phyloP scores from a whole-genome alignment of 92 coral and sea anemone genomes.

The Heliopora coerulea region DNA sequence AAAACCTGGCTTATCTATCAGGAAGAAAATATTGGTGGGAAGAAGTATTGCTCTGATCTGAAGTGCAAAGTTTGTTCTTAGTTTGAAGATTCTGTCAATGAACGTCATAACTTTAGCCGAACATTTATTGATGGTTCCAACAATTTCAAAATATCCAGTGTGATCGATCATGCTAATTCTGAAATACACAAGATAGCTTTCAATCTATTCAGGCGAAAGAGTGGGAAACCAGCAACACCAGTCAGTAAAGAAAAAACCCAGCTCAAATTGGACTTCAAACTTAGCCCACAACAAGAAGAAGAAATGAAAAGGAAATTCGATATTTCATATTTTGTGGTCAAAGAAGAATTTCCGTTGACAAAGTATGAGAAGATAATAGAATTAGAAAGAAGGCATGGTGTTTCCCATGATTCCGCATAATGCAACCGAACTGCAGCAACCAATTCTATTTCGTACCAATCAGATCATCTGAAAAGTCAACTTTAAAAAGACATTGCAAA shows the following conservation, averaged over 20 bases:
- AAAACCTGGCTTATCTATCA: conserved; percentile 44
- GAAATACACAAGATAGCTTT: conserved; percentile 3
- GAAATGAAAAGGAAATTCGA: conserved; percentile 41
- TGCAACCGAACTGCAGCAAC: conserved; percentile 54
- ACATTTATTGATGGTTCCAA: conserved; percentile 52
- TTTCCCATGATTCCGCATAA: conserved; percentile 19
- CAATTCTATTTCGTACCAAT: conserved; percentile 48
- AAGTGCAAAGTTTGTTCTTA: conserved; percentile 38
- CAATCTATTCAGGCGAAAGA: conserved; percentile 26
- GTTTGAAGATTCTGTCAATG: conserved; percentile 39
- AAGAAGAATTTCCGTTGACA: conserved; percentile 51
- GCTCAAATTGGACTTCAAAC: conserved; percentile 42
- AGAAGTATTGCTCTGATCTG: no score
- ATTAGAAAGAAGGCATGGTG: conserved; percentile 48
- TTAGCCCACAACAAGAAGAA: conserved; percentile 38
- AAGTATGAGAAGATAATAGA: conserved; percentile 51
- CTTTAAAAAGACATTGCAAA: conserved; percentile 30
- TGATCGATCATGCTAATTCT: conserved; percentile 47
- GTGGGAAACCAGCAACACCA: conserved; percentile 22
- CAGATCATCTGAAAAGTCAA: conserved; percentile 39
- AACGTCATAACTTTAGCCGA: conserved; percentile 46
- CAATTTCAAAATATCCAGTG: conserved; percentile 46
- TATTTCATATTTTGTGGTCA: conserved; percentile 47
- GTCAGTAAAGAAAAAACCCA: conserved; percentile 18
- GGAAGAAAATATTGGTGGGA: conserved; percentile 5